phyloP scores from a whole-genome alignment of 2,888 invertebrate genomes.

The Mactromeris polynyma region DNA sequence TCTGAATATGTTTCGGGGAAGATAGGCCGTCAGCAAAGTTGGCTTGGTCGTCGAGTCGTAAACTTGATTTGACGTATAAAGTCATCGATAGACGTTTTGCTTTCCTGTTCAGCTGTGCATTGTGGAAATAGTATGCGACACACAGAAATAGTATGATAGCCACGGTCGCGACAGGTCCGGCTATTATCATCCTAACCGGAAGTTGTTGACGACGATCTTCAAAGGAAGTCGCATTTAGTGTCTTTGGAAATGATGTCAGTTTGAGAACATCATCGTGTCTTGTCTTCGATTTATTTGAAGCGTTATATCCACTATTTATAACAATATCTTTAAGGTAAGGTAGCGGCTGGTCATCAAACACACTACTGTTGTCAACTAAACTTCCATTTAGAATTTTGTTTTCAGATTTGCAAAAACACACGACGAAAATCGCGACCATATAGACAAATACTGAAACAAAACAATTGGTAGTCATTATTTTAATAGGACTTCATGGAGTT shows the following conservation, averaged over 20 bases:
- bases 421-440: neutral
- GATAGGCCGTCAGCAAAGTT: neutral
- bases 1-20: neutral
- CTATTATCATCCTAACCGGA: slow-evolving; percentile 77
- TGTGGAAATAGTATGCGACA: slow-evolving; percentile 58
- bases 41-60: neutral
- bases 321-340: neutral
- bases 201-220: slow-evolving; percentile 56
- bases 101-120: slow-evolving; percentile 77
- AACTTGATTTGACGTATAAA: slow-evolving; percentile 15
- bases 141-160: slow-evolving; percentile 76
- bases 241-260: neutral
- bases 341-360: neutral
- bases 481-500: too few species aligned
- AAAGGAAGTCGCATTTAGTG: neutral
- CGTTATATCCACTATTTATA: neutral
- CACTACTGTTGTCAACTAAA: neutral
- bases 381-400: neutral
- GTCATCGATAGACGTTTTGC: slow-evolving; percentile 72
- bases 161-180: slow-evolving; percentile 78
- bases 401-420: neutral
- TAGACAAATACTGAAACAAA: neutral
- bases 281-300: neutral
- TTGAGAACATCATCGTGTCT: neutral
- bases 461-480: too few species aligned